Evolutionary conservation across 2,113 vertebrate genomes (phyloP).

Genomic region (Coracopsis vasa): DNA sequence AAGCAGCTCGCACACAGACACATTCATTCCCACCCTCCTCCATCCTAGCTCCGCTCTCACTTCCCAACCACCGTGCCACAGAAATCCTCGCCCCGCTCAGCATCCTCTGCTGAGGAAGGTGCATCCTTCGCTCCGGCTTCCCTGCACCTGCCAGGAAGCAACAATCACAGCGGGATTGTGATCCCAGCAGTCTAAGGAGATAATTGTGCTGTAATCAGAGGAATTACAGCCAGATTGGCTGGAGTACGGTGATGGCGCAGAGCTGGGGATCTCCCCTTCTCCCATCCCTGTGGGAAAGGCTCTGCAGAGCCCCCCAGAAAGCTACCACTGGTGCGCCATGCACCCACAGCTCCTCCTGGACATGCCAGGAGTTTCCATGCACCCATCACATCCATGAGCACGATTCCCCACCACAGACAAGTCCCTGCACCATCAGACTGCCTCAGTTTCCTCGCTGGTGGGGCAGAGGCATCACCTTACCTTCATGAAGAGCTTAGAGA

Average conservation of each 20-base stretch:
- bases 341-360: not conserved
- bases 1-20: not conserved
- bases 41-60: not conserved
- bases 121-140: not conserved
- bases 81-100: accelerated
- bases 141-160: not conserved
- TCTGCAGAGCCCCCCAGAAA: not conserved
- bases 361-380: not conserved
- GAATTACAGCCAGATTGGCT: not conserved
- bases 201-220: accelerated
- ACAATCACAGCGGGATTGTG: not conserved
- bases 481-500: not conserved
- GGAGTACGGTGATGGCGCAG: accelerated
- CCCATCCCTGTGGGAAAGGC: not conserved
- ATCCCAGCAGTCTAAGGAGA: not conserved
- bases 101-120: not conserved
- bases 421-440: not conserved
- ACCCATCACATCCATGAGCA: not conserved
- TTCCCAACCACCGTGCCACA: accelerated
- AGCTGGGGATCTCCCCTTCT: not conserved
- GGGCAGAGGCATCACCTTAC: not conserved
- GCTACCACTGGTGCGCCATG: not conserved
- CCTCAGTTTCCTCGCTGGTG: not conserved
- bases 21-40: not conserved
- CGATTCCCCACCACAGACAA: not conserved